These are phyloP conservation scores for Liasis olivaceus DNA, from an alignment of 2,797 vertebrate genomes.

Conservation along the genomic window DNA sequence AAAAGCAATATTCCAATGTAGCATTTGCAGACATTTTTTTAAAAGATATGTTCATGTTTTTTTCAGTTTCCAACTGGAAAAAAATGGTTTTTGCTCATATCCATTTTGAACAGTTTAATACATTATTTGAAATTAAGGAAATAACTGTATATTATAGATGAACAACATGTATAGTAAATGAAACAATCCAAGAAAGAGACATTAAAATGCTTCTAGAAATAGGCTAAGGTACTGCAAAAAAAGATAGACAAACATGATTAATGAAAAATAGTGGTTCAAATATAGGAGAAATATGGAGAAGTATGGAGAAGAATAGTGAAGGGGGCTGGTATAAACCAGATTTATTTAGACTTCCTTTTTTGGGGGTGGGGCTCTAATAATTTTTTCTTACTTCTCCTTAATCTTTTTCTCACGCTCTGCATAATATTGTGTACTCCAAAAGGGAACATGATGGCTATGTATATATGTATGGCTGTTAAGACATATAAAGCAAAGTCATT, in stretches of 20 bases:
- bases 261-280: constrained; percentile 2
- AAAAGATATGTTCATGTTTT: background rate
- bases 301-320: background rate
- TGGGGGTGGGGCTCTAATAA: no score
- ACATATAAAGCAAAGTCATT: no score
- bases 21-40: background rate
- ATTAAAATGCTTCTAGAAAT: background rate
- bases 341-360: no score
- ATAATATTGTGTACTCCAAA: no score
- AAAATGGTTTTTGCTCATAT: background rate
- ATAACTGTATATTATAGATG: constrained; percentile 9
- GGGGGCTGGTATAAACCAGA: no score
- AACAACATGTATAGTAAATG: background rate
- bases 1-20: accelerated
- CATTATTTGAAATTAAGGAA: background rate
- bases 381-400: no score
- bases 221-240: background rate
- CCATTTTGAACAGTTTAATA: background rate
- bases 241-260: background rate
- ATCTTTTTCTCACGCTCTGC: no score
- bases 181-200: background rate
- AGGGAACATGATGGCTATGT: no score
- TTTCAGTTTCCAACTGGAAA: background rate
- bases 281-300: background rate
- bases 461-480: no score